Conservation (phyloP, 2,113 vertebrate species). For the Eptesicus fuscus region DNA sequence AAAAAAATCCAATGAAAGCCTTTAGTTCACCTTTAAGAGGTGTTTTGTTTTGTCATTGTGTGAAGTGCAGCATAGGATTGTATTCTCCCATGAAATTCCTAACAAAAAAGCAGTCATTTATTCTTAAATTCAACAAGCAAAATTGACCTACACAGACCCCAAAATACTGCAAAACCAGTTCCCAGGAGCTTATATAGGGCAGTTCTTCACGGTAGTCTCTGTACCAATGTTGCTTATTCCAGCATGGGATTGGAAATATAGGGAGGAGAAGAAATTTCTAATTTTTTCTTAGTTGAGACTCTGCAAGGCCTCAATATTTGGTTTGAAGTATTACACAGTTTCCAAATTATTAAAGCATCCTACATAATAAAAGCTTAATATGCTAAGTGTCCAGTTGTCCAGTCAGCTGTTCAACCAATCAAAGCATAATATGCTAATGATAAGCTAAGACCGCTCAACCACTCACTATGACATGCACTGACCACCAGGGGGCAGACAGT, state of each 20-base stretch:
- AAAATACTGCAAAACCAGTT: background rate
- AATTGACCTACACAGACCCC: background rate
- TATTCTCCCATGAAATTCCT: background rate
- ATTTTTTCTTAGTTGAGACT: background rate
- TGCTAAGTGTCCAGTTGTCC: too few relatives aligned
- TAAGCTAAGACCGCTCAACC: too few relatives aligned
- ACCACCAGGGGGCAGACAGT: too few relatives aligned
- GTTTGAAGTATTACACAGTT: background rate
- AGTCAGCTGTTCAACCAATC: too few relatives aligned
- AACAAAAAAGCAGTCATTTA: background rate
- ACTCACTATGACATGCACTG: too few relatives aligned
- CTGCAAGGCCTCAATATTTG: background rate
- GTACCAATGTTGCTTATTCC: background rate
- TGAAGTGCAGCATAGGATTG: background rate
- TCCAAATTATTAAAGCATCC: background rate
- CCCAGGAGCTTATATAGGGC: background rate
- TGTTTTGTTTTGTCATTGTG: background rate
- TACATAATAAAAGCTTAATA: too few relatives aligned
- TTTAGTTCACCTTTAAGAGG: background rate
- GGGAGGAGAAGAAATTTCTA: background rate
- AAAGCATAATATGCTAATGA: too few relatives aligned
- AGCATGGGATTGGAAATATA: background rate
- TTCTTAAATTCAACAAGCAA: slow-evolving; percentile 15
- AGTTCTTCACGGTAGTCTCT: background rate
- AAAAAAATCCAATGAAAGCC: background rate